phyloP scores from a whole-genome alignment of 2,888 invertebrate species.

The Himalopsyche tibetana region DNA sequence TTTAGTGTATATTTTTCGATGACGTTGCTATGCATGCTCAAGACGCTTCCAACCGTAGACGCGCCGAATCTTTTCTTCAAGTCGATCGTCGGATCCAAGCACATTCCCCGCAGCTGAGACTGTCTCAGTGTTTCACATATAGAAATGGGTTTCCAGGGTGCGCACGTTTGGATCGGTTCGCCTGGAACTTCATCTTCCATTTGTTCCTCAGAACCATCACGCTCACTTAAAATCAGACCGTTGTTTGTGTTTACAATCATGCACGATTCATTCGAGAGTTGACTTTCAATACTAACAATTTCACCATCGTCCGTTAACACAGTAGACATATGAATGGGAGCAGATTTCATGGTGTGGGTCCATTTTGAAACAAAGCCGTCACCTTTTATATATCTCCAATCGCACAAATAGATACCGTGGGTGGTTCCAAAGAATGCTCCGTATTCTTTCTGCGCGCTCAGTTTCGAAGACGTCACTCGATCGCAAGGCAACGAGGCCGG shows the following conservation, averaged over 20 bases:
- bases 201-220: neutral
- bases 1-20: slow-evolving; percentile 71
- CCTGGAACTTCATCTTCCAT: neutral
- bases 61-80: slow-evolving; percentile 70
- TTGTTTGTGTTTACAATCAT: slow-evolving; percentile 70
- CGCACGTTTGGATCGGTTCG: neutral
- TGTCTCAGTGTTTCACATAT: slow-evolving; percentile 70
- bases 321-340: slow-evolving; percentile 73
- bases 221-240: slow-evolving; percentile 63
- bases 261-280: slow-evolving; percentile 74
- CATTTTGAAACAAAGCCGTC: slow-evolving; percentile 74
- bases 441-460: slow-evolving; percentile 68
- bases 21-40: slow-evolving; percentile 69
- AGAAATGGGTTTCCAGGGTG: slow-evolving; percentile 72
- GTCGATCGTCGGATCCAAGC: slow-evolving; percentile 70
- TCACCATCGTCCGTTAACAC: slow-evolving; percentile 72
- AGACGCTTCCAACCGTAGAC: slow-evolving; percentile 70
- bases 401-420: slow-evolving; percentile 72
- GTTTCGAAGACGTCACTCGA: slow-evolving; percentile 70
- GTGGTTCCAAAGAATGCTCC: slow-evolving; percentile 71
- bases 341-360: slow-evolving; percentile 77
- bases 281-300: slow-evolving; percentile 72
- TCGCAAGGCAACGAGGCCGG: slow-evolving; percentile 69
- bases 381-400: slow-evolving; percentile 69
- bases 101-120: slow-evolving; percentile 70